phyloP scores from a whole-genome alignment of 2,888 invertebrate genomes.

The Coelopa pilipes region DNA sequence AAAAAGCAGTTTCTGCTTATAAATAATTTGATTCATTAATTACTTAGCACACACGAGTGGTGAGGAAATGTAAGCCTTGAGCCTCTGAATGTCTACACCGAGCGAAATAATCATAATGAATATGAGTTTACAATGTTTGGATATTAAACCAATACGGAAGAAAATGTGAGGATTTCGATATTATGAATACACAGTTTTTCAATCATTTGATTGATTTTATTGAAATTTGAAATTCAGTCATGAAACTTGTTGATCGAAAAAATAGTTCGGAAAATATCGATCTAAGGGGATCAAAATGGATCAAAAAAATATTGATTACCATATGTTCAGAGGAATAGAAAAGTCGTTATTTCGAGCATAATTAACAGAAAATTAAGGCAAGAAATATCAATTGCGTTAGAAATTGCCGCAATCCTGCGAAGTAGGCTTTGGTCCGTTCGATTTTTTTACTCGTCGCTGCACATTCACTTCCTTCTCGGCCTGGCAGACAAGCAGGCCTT shows the following conservation, averaged over 20 bases:
- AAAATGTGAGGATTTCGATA: too few relatives aligned
- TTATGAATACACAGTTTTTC: too few relatives aligned
- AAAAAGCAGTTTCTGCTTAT: constrained; percentile 26
- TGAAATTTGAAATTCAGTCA: too few relatives aligned
- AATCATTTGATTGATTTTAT: too few relatives aligned
- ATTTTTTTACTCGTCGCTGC: background rate
- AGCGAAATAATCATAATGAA: background rate
- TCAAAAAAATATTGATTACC: too few relatives aligned
- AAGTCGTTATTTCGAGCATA: too few relatives aligned
- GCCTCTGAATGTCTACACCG: background rate
- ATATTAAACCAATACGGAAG: too few relatives aligned
- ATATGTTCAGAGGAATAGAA: too few relatives aligned
- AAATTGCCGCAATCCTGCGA: background rate
- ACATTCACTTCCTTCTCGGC: constrained; percentile 23
- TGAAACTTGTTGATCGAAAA: too few relatives aligned
- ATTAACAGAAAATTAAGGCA: background rate
- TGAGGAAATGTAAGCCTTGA: background rate
- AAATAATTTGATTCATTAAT: constrained; percentile 31
- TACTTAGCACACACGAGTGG: constrained; percentile 5
- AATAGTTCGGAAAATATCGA: too few relatives aligned
- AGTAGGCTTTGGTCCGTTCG: background rate
- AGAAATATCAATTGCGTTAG: background rate
- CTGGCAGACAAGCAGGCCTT: constrained; percentile 10
- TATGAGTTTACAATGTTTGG: too few relatives aligned
- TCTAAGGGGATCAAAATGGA: too few relatives aligned